A percentile compares a stretch with the other conserved stretches of the same genome.
phyloP scores from a whole-genome alignment of 92 coral and sea anemone species.

The Epizoanthus fatuus region DNA sequence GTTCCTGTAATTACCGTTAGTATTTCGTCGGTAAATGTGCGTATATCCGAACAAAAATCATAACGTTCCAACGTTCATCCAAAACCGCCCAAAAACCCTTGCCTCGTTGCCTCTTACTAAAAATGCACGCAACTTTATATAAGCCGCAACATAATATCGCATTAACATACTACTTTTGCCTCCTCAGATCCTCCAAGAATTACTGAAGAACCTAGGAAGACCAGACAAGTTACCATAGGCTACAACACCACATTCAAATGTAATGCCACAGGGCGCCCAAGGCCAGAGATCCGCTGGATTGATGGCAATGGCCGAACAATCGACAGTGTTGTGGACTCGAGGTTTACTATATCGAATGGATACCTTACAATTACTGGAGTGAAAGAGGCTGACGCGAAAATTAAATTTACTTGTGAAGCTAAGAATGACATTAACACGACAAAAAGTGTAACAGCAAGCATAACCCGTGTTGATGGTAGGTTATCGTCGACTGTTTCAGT shows the following conservation, averaged over 20 bases:
- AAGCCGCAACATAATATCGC: too few species aligned
- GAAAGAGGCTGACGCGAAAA: background rate
- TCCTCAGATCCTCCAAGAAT: constrained; percentile 14
- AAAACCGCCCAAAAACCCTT: too few species aligned
- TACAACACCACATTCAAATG: constrained; percentile 27
- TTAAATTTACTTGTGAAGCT: background rate
- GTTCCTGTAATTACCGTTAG: too few species aligned
- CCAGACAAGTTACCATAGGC: background rate
- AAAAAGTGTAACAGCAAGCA: background rate
- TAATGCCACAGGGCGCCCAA: constrained; percentile 29
- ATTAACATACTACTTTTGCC: background rate
- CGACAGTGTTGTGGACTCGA: background rate
- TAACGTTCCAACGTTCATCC: too few species aligned
- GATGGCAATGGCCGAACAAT: constrained; percentile 8
- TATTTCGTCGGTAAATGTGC: too few species aligned
- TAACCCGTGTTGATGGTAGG: constrained; percentile 21
- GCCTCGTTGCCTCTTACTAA: too few species aligned
- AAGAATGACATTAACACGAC: background rate
- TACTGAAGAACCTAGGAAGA: background rate
- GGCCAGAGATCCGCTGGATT: constrained; percentile 10
- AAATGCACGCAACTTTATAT: too few species aligned
- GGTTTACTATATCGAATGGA: constrained; percentile 4
- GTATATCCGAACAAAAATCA: too few species aligned
- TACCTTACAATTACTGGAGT: constrained; percentile 13
- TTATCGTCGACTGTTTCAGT: background rate